Percentiles rank a stretch among this genome's conserved stretches.
phyloP scores from a whole-genome alignment of 2,797 vertebrate species.

The Hapalemur alaotrensis region DNA sequence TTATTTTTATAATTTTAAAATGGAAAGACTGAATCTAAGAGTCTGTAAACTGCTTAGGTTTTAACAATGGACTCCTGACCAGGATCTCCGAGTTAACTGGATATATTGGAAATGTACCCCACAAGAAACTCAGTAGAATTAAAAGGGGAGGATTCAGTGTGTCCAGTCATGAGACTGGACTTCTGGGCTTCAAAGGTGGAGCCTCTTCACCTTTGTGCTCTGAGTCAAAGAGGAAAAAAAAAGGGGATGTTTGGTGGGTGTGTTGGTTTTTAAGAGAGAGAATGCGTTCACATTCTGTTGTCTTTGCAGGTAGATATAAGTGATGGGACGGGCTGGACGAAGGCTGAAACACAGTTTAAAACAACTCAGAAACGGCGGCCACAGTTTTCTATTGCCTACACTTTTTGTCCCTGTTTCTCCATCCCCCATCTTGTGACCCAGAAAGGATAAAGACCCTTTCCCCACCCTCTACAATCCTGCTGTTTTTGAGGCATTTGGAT shows the following conservation, averaged over 20 bases:
- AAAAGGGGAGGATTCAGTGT: conserved; percentile 1
- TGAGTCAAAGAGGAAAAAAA: background rate
- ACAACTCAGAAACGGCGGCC: background rate
- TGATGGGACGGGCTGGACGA: background rate
- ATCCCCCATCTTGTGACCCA: background rate
- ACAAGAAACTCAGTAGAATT: conserved; percentile 14
- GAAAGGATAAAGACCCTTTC: background rate
- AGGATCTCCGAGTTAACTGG: background rate
- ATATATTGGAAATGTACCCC: background rate
- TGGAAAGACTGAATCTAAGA: background rate
- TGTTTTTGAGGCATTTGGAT: conserved; percentile 26
- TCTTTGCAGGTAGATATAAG: background rate
- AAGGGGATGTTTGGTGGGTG: background rate
- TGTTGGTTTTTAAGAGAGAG: background rate
- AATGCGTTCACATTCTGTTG: background rate
- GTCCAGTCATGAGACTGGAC: background rate
- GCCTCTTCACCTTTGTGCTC: conserved; percentile 25
- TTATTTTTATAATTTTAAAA: conserved; percentile 5
- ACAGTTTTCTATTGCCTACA: background rate
- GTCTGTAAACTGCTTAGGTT: background rate
- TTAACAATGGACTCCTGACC: background rate
- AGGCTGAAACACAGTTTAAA: background rate
- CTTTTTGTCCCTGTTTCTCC: background rate
- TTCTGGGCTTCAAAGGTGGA: background rate
- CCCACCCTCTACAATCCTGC: background rate